Evolutionary conservation across 2,888 invertebrate genomes (phyloP).

Genomic region (Imbricaverruca yamaguchii): DNA sequence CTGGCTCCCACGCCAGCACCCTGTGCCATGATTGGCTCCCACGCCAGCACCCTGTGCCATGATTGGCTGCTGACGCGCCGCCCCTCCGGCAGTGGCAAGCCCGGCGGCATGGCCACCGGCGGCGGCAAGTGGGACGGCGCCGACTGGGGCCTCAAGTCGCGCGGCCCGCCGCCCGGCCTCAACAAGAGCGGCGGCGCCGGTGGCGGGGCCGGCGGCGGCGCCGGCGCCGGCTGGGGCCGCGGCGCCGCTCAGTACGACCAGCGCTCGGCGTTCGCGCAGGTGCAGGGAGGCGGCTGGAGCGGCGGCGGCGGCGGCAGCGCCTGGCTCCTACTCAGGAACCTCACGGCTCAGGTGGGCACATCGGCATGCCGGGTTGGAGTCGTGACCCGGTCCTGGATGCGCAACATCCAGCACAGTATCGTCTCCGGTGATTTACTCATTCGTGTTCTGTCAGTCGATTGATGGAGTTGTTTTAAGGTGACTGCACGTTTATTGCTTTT

Average conservation of each 20-base stretch:
- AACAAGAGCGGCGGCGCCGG: constrained; percentile 26
- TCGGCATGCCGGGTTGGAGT: not conserved
- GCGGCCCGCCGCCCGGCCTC: constrained; percentile 13
- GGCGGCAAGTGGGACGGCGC: constrained; percentile 56
- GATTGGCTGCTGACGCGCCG: not conserved
- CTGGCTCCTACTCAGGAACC: constrained; percentile 71
- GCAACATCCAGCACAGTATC: too few species aligned
- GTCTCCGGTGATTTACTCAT: too few species aligned
- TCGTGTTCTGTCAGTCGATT: too few species aligned
- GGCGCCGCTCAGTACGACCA: not conserved
- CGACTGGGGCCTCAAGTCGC: constrained; percentile 28
- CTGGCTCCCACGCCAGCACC: too few species aligned
- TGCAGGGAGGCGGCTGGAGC: constrained; percentile 26
- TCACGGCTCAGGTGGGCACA: constrained; percentile 72
- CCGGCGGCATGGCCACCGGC: constrained; percentile 54
- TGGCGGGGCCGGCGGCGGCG: constrained; percentile 29
- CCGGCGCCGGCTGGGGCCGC: constrained; percentile 18
- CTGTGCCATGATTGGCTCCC: too few species aligned
- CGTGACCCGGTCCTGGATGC: too few species aligned
- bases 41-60: too few species aligned
- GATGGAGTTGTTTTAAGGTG: too few species aligned
- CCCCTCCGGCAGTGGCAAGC: not conserved
- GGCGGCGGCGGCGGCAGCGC: constrained; percentile 35
- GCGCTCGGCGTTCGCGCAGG: not conserved
- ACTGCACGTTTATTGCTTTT: too few species aligned